Conservation (phyloP, 1,140 invertebrate species). For the Drosophila micromelanica region DNA sequence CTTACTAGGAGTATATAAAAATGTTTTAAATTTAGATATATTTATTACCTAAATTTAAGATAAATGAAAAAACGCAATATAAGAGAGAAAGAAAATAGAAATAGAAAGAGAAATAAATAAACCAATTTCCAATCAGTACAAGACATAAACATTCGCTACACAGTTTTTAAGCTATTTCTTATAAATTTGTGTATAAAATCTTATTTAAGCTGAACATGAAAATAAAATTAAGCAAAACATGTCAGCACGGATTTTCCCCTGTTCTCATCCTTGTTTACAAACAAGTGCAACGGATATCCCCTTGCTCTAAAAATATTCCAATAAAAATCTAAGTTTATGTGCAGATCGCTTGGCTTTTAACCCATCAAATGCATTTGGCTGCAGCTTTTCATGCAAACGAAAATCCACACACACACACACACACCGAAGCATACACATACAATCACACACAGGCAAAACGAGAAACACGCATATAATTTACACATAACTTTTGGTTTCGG, state of each 20-base stretch:
- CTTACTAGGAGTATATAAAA: neutral
- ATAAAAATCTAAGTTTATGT: constrained; percentile 47
- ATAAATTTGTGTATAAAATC: neutral
- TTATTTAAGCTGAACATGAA: neutral
- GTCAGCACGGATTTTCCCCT: neutral
- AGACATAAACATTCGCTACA: no score
- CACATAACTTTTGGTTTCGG: constrained; percentile 79
- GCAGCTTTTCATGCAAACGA: constrained; percentile 3
- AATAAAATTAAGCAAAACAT: neutral
- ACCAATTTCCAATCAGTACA: no score
- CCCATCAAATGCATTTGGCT: constrained; percentile 42
- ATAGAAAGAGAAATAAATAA: no score
- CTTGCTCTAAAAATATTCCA: constrained; percentile 11
- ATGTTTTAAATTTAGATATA: no score
- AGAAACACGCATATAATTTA: constrained; percentile 46
- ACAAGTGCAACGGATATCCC: constrained; percentile 9
- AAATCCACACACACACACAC: neutral
- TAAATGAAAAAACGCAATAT: no score
- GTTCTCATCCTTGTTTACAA: neutral
- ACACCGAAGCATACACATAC: neutral
- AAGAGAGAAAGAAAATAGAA: no score
- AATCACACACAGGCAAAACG: neutral
- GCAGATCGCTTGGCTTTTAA: constrained; percentile 34
- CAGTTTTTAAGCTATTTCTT: neutral
- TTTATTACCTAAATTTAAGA: no score